Evolutionary conservation across 2,113 vertebrate species (phyloP), one percentile per base, ranked within the genome.

Genomic region (Chascanopsetta lugubris): DNA sequence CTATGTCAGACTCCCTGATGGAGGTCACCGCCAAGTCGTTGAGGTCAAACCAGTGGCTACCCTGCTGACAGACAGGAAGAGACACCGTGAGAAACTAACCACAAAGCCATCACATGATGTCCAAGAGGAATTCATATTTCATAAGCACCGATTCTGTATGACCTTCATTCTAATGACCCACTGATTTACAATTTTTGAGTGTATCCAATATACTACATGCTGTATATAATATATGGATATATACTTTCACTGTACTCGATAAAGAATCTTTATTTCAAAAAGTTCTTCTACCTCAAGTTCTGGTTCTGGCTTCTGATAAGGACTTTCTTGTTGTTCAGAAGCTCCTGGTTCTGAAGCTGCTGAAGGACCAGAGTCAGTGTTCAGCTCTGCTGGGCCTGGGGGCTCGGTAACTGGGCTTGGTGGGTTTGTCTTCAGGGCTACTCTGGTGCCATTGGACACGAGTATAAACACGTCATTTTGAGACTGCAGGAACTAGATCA

Each of bases 1-100:
- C 92, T 75, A 99, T 94, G 42, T 96, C 95, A 38, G 90, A 87
- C 83, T 95, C 94, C 49, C 88, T 89, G 80, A 99, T 98, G 6
- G 94, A 92, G 1, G 93, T 94, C 36, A 99, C 97, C n/a, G 81
- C 75, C 2, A 94, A 94, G 85, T 99, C 97, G 22, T 99, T 97
- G 8, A 99, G 90, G 77, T 99, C 95, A 90, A 99, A 99, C 97
- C 97, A 99, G 71, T 94, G 95, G 68, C 88, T 75, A 25, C 85
- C 85, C 80, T 88, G 72, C 75, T 67, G 80, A 71, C 42, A 72
- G 58, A 81, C 61, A 62, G 56, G 64, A 78, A 61, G 61, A 75
- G 4, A 40, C 42, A 59, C 18, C 29, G 18, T 76, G 68, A 69
- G 63, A 84, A 73, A 70, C 27, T 34, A 29, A 4, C 50, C 58